These are phyloP conservation scores for Perdita meconis DNA, from an alignment of 2,888 invertebrate species.

Conservation along the genomic window DNA sequence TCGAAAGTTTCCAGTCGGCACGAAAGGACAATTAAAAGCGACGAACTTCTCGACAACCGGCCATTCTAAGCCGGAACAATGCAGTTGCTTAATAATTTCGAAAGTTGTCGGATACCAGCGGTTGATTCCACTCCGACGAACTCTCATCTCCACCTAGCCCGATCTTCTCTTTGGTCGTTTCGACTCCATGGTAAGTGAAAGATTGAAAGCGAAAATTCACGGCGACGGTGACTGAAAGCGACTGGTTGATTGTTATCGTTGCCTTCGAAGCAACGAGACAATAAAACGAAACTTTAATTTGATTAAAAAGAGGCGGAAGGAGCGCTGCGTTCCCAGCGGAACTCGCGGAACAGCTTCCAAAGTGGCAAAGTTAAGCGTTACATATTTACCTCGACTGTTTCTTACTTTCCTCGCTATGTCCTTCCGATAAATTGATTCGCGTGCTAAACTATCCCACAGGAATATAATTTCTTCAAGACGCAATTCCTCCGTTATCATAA, in stretches of 20 bases:
- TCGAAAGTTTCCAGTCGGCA: constrained; percentile 36
- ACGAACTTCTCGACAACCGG: constrained; percentile 36
- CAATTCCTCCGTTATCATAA: no score
- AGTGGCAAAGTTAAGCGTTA: constrained; percentile 18
- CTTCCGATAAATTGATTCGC: constrained; percentile 24
- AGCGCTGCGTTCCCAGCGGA: not conserved
- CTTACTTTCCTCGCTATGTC: not conserved
- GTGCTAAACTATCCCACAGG: not conserved
- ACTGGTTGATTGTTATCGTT: no score
- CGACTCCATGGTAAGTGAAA: not conserved
- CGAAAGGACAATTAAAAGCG: constrained; percentile 47
- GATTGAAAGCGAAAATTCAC: not conserved
- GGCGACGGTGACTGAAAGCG: no score
- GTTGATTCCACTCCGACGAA: constrained; percentile 12
- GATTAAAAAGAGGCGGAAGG: not conserved
- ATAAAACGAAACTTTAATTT: constrained; percentile 22
- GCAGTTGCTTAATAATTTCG: constrained; percentile 44
- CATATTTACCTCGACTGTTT: constrained; percentile 11
- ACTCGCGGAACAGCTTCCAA: not conserved
- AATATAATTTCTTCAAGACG: not conserved
- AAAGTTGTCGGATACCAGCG: constrained; percentile 19
- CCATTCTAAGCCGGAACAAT: constrained; percentile 28
- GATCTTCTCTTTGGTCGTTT: not conserved
- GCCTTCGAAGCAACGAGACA: not conserved
- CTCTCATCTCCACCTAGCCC: constrained; percentile 28